Percentiles rank a stretch among this genome's conserved stretches.
phyloP scores from a whole-genome alignment of 2,113 vertebrate species.

The Miniopterus natalensis region DNA sequence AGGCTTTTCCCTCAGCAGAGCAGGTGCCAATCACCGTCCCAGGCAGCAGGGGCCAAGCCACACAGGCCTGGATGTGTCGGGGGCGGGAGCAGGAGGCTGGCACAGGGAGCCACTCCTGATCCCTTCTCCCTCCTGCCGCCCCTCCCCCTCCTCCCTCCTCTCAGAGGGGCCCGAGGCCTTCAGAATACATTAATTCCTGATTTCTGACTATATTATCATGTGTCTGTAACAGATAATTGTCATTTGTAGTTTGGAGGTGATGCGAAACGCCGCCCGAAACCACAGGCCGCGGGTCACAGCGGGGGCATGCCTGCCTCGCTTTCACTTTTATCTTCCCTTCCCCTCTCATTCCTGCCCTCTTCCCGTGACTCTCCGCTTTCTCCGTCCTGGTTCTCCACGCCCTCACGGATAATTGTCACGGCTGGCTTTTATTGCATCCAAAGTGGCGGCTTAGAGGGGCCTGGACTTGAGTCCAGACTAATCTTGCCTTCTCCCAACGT shows the following conservation, averaged over 20 bases:
- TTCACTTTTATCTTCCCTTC: slow-evolving; percentile 57
- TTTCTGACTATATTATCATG: slow-evolving; percentile 88
- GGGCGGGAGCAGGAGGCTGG: slow-evolving; percentile 86
- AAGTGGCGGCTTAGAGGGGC: slow-evolving; percentile 88
- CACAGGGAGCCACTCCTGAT: slow-evolving; percentile 83
- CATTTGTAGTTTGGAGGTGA: slow-evolving; percentile 88
- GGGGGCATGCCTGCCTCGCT: slow-evolving; percentile 68
- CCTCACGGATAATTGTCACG: slow-evolving; percentile 90
- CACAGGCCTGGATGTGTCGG: slow-evolving; percentile 89
- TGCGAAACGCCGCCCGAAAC: slow-evolving; percentile 83
- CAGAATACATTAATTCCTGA: slow-evolving; percentile 89
- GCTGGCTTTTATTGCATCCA: slow-evolving; percentile 89
- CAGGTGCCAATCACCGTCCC: slow-evolving; percentile 96
- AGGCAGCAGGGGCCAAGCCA: slow-evolving; percentile 89
- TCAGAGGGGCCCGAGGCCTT: slow-evolving; percentile 82
- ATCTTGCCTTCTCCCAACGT: slow-evolving; percentile 89
- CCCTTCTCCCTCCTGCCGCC: not conserved
- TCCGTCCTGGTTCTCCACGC: slow-evolving; percentile 75
- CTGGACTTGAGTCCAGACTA: slow-evolving; percentile 88
- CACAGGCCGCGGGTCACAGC: slow-evolving; percentile 79
- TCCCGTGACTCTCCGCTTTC: slow-evolving; percentile 10
- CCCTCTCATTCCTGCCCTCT: slow-evolving; percentile 29
- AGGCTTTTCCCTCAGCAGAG: slow-evolving; percentile 92
- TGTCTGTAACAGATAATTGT: slow-evolving; percentile 88
- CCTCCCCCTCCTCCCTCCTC: slow-evolving; percentile 67